Base-by-base conservation (phyloP, 2,888 invertebrate species). In the Synanthedon vespiformis region DNA sequence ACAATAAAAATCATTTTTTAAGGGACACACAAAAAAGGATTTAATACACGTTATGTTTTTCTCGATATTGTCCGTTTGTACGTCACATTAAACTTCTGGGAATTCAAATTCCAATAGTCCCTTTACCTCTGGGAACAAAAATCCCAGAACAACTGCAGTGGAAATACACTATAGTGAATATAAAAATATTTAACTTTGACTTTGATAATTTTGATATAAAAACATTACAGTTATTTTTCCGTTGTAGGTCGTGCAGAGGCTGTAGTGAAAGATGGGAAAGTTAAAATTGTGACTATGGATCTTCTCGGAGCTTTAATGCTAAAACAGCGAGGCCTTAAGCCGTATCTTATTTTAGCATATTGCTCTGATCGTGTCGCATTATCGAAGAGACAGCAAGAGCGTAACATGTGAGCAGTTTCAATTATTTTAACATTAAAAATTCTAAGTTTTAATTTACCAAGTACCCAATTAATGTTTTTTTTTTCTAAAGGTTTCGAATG, bases 291-390 rank as follows among this genome's bases (percentile, higher is more conserved):
- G 50, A 70, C 71, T 54, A 75, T 85, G 81, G 81, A 86, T 60
- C 65, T 86, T 57, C 55, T 73, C 11, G 72, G 75, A 14, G 87
- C 82, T 50, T 61, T 87, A 57, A 82, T 85, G 82, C 61, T 87
- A 54, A 71, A 67, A 58, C 65, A 73, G 53, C 78, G 86, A 14
- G 80, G 86, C n/a, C 74, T 80, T 22, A 67, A 78, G 40, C 80
- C 87, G 11, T 77, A 77, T 61, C 62, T 84, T 60, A 77, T 90
- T 69, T 70, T 90, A 66, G 64, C 78, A 55, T 69, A 74, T 4
- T 69, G 56, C 56, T 44, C 48, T 2, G 68, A 86, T 58, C 74
- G 67, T 56, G 55, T 52, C 14, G 51, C 55, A n/a, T 56, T 80
- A 27, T 54, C 52, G 10, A 57, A 52, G 48, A 71, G 59, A 52